phyloP scores from a whole-genome alignment of 2,113 vertebrate species.

The Hydrochoerus hydrochaeris region DNA sequence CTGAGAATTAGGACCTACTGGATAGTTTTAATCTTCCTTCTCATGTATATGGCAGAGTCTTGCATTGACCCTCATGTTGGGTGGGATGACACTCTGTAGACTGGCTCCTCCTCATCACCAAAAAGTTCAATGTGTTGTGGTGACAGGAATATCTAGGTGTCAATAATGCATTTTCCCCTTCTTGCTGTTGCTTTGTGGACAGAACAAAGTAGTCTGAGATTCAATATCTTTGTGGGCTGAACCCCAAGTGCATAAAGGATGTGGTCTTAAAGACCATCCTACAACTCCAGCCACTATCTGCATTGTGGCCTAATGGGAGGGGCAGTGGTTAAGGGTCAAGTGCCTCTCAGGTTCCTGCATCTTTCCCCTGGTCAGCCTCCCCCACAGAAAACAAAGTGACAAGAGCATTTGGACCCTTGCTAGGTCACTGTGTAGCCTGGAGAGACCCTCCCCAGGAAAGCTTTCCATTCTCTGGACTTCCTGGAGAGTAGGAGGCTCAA shows the following conservation, averaged over 20 bases:
- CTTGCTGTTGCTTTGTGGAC: neutral
- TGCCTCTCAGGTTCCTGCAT: neutral
- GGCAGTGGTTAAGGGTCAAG: neutral
- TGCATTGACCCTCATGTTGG: neutral
- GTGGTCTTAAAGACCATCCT: neutral
- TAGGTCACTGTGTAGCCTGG: neutral
- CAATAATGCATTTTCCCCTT: neutral
- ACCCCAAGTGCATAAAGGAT: neutral
- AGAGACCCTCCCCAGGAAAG: too few relatives aligned
- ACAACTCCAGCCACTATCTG: neutral
- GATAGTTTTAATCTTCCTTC: neutral
- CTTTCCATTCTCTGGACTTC: too few relatives aligned
- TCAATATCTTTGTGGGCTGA: neutral
- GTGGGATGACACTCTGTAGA: neutral
- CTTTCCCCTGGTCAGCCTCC: neutral
- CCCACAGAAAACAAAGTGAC: neutral
- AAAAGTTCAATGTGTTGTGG: neutral
- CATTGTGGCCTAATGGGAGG: neutral
- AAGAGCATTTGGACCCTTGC: neutral
- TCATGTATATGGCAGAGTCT: neutral
- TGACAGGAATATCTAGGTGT: neutral
- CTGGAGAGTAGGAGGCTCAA: too few relatives aligned
- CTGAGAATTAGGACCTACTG: neutral
- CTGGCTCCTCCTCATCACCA: rapidly evolving
- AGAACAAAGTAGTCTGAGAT: neutral